Conservation (phyloP, 2,888 invertebrate genomes). For the Tiphia femorata region DNA sequence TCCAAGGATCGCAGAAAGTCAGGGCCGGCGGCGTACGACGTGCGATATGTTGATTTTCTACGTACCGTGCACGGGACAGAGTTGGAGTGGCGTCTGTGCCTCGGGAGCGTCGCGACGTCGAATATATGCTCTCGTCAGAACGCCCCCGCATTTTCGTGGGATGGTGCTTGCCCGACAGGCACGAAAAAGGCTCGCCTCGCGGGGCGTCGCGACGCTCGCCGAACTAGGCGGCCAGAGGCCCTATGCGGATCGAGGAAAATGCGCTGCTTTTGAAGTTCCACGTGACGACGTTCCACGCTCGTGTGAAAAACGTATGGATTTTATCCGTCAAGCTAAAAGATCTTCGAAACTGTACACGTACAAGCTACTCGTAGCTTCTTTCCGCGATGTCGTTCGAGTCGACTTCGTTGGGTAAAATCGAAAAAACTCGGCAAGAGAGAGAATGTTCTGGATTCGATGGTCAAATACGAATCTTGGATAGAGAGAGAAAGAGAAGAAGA, state of each 20-base stretch:
- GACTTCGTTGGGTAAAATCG: no score
- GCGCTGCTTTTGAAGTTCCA: constrained; percentile 28
- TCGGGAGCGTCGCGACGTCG: constrained; percentile 63
- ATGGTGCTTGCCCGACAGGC: constrained; percentile 63
- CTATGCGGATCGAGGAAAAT: constrained; percentile 41
- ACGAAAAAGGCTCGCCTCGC: constrained; percentile 68
- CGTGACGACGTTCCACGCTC: constrained; percentile 13
- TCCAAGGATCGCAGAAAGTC: neutral
- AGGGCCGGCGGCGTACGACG: neutral
- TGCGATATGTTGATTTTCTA: constrained; percentile 38
- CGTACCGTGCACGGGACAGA: constrained; percentile 69
- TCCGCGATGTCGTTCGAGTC: no score
- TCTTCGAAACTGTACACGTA: no score
- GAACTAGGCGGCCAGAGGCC: constrained; percentile 58
- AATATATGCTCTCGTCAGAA: constrained; percentile 68
- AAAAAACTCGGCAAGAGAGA: no score
- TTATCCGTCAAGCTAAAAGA: no score
- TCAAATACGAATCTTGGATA: no score
- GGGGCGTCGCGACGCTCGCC: constrained; percentile 63
- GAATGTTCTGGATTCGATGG: no score
- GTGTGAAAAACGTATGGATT: no score
- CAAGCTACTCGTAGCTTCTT: no score
- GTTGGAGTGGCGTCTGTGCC: constrained; percentile 68
- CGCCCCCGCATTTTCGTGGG: constrained; percentile 67
- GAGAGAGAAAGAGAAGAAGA: no score